Base-by-base conservation (phyloP, 2,888 invertebrate species). In the Eilema griseolum region DNA sequence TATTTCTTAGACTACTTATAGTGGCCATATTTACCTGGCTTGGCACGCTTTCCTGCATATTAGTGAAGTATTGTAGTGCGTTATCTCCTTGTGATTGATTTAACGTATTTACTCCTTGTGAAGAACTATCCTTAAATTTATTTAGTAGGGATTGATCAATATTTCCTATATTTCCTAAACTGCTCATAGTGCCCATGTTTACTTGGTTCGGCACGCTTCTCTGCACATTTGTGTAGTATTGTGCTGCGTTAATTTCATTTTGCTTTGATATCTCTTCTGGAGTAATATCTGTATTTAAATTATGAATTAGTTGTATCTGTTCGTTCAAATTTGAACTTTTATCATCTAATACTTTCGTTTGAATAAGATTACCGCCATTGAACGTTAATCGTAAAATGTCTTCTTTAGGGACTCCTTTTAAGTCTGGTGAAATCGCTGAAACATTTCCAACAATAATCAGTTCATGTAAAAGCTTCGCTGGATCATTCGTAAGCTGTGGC, bases 291-390 rank as follows among this genome's bases (percentile, higher is more conserved):
- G 84, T 72, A 66, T 88, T 87, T 41, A 89, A 62, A 41, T 84
- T 83, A 24, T 72, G 59, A 7, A 60, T 26, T 14, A 63, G 11
- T 57, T 66, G 66, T 28, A 88, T 73, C 62, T 87, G 82, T 28
- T 87, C 75, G 52, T 85, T 77, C 14, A 86, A 70, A 65, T 69
- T 78, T 64, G 56, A 69, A 68, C 67, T 82, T 33, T 83, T 81
- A 7, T 79, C 81, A 46, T 83, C 81, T 2, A 90, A 61, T 28
- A 92, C 66, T 76, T 88, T 89, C 3, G 93, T 90, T 68, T 87
- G 86, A 4, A 92, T 73, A 57, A 92, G 84, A 46, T 88, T 82
- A 1, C 90, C 91, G 3, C 87, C 86, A 23, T 82, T 77, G 7
- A 83, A 76, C 2, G 89, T 86, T 20, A 90, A 68, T 59, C 84